These are phyloP conservation scores for Synergus itoensis DNA, from an alignment of 2,888 invertebrate species.

Conservation along the genomic window DNA sequence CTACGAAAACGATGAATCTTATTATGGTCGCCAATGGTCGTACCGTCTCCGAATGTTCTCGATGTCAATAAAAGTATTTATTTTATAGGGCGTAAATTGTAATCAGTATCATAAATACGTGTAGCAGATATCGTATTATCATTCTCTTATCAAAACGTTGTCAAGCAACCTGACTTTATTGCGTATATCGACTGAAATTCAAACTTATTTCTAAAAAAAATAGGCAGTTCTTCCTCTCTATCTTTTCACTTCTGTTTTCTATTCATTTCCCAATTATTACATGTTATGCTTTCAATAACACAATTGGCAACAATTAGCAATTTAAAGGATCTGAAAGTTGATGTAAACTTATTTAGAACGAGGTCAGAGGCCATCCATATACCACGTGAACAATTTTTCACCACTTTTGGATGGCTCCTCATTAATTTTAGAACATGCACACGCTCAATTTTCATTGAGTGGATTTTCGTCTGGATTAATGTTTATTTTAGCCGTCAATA, in stretches of 20 bases:
- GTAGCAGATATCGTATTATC: constrained; percentile 6
- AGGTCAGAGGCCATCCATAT: background rate
- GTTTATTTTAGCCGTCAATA: constrained; percentile 3
- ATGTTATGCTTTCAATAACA: background rate
- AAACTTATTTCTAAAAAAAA: background rate
- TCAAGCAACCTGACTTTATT: background rate
- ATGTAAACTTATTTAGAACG: constrained; percentile 12
- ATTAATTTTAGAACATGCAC: background rate
- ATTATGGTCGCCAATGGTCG: constrained; percentile 5
- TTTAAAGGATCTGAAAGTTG: constrained; percentile 29
- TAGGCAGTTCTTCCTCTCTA: too few species aligned
- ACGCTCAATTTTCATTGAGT: constrained; percentile 12
- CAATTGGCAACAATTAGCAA: constrained; percentile 21
- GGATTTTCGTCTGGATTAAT: background rate
- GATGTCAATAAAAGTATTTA: background rate
- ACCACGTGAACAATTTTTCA: too few species aligned
- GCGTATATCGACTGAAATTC: constrained; percentile 12
- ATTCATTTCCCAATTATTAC: background rate
- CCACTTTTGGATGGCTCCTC: too few species aligned
- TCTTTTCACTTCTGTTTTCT: constrained; percentile 4
- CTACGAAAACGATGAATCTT: constrained; percentile 13
- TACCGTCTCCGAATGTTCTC: background rate
- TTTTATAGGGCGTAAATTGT: constrained; percentile 6
- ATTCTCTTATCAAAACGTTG: constrained; percentile 8
- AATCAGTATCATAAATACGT: background rate